Percentiles rank a stretch among this genome's conserved stretches.
Conservation (phyloP, 2,797 vertebrate species). For the Kryptolebias ocellatus region DNA sequence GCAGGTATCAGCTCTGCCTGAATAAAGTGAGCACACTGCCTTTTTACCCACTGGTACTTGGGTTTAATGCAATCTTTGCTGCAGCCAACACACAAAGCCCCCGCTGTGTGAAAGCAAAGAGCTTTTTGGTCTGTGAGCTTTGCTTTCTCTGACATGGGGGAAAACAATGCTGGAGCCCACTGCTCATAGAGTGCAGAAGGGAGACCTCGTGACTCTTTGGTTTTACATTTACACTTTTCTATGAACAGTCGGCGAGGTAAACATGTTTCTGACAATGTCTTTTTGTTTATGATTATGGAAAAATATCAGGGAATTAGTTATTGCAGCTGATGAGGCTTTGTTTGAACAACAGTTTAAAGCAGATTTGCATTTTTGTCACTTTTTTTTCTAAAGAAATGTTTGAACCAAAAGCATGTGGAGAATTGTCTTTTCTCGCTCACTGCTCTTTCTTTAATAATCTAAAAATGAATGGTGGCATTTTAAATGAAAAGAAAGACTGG, state of each 20-base stretch:
- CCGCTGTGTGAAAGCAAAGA: slow-evolving; percentile 54
- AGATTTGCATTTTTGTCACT: not conserved
- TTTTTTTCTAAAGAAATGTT: not conserved
- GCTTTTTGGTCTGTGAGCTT: slow-evolving; percentile 46
- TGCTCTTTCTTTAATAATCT: no score
- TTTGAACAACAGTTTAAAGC: not conserved
- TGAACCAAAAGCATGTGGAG: not conserved
- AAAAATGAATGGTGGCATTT: not conserved
- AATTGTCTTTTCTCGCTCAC: not conserved
- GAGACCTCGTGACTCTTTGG: slow-evolving; percentile 12
- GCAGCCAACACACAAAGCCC: slow-evolving; percentile 58
- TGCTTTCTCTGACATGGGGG: slow-evolving; percentile 45
- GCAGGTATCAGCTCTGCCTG: slow-evolving; percentile 22
- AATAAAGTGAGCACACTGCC: slow-evolving; percentile 20
- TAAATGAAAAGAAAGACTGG: not conserved
- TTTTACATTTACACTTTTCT: slow-evolving; percentile 24
- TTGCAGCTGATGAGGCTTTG: not conserved
- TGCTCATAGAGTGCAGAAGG: slow-evolving; percentile 22
- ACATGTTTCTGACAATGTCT: slow-evolving; percentile 14
- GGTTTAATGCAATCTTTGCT: slow-evolving; percentile 54
- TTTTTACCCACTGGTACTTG: slow-evolving; percentile 43
- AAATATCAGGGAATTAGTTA: not conserved
- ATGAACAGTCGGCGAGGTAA: slow-evolving; percentile 12
- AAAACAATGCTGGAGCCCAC: slow-evolving; percentile 35
- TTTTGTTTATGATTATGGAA: slow-evolving; percentile 9